A percentile compares a stretch with the other conserved stretches of the same genome.
Conservation (phyloP, 2,113 vertebrate genomes). For the Elgaria multicarinata region DNA sequence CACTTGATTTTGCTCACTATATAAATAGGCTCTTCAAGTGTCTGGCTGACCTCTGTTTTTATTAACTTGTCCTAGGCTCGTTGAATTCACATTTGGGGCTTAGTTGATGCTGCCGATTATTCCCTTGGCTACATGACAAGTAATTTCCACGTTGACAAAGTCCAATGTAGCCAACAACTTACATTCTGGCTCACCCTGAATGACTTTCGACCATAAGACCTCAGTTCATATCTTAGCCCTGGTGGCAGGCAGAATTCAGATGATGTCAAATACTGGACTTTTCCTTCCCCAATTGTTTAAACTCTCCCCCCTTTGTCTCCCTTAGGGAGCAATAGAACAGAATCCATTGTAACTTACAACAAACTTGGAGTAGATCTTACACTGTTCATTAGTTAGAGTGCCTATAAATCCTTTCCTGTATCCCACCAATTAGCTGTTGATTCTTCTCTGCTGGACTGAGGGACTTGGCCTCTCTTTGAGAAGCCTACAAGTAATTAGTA, state of each 20-base stretch:
- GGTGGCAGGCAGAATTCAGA: not conserved
- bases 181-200: slow-evolving; percentile 2
- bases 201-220: not conserved
- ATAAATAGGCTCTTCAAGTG: not conserved
- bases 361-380: not conserved
- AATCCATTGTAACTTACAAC: not conserved
- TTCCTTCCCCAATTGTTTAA: not conserved
- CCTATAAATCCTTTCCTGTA: not conserved
- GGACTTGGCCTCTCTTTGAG: slow-evolving; percentile 1
- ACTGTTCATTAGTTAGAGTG: not conserved
- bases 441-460: not conserved
- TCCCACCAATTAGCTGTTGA: not conserved
- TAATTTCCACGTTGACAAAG: not conserved
- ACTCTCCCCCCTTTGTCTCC: not conserved
- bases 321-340: not conserved
- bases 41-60: not conserved
- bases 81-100: not conserved
- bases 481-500: slow-evolving; percentile 2
- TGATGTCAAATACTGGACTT: not conserved
- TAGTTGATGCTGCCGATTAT: not conserved
- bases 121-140: not conserved
- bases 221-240: not conserved
- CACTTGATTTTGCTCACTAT: not conserved
- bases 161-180: not conserved
- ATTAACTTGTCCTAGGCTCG: not conserved